Evolutionary conservation across 1,140 invertebrate genomes (phyloP), one percentile per base, ranked within the genome.

Genomic region (Stegodyphus mimosarum): DNA sequence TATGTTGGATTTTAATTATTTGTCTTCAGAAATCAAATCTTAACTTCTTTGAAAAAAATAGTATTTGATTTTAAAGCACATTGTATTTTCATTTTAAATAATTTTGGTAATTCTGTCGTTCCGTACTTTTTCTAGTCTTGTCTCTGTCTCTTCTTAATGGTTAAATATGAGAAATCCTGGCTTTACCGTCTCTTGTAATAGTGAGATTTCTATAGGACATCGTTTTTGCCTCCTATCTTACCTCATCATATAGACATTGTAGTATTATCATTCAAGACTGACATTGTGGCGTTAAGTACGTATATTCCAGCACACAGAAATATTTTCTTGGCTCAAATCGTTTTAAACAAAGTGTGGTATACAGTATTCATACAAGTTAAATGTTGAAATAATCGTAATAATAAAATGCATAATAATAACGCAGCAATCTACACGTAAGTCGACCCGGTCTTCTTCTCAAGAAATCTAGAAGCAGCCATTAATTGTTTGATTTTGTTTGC

Each of bases 141-240:
- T 33, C 33, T 15, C 55, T 60, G 10, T 9, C 66, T 78, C 50
- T 51, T n/a, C 51, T 69, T 48, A 50, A 49, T 63, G 48, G 60
- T 69, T 72, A 63, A 51, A 17, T 11, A 63, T 81, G 67, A 71
- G 69, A 72, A 60, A 63, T 7, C 48, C 70, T 72, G 15, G 78
- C 78, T 81, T 81, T 67, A 63, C 17, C n/a, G 81, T 75, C 81
- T 86, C 83, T 86, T 71, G 67, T 52, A 77, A 86, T 72, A 86
- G 83, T 86, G 83, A 86, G 83, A 86, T 86, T 72, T 71, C 66
- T 67, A 70, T 66, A 78, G 74, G 53, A 73, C 75, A 66, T 86
- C 67, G 73, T 86, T 72, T 86, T 86, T 77, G 83, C 69, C 66
- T 86, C 83, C 83, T 78, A 66, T 77, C 69, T 86, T 86, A 86